Conservation (phyloP, 2,113 vertebrate species). For the Eurypyga helias region DNA sequence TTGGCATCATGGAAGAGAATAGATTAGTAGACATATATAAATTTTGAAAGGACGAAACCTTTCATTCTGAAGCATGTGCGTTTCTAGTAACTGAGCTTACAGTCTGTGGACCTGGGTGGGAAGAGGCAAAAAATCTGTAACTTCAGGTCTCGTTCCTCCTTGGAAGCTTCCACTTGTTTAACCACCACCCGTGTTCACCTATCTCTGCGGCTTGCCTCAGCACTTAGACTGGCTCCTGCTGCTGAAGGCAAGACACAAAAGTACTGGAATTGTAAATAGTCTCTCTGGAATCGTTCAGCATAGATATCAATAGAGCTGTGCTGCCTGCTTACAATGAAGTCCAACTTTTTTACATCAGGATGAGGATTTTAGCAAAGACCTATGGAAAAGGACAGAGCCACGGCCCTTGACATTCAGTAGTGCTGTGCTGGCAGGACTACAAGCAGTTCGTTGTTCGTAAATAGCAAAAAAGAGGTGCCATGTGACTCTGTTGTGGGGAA, state of each 20-base stretch:
- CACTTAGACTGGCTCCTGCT: background rate
- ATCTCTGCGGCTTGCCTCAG: background rate
- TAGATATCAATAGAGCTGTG: background rate
- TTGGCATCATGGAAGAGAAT: background rate
- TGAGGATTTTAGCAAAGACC: background rate
- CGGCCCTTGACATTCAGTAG: background rate
- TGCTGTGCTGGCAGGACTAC: background rate
- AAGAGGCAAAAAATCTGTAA: background rate
- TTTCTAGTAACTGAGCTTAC: background rate
- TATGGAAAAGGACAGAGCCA: background rate
- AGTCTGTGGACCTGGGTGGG: background rate
- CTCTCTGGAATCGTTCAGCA: background rate
- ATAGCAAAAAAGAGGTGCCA: conserved; percentile 14
- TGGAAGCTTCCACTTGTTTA: background rate
- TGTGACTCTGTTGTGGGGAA: background rate
- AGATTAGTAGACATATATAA: background rate
- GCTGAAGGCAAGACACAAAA: background rate
- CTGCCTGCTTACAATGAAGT: background rate
- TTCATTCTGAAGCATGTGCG: background rate
- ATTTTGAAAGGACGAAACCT: background rate
- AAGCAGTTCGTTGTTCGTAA: background rate
- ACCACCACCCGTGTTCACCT: background rate
- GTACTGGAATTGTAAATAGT: background rate
- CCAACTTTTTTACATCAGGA: background rate
- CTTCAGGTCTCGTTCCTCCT: background rate